Evolutionary conservation across 1,140 invertebrate genomes (phyloP).

Genomic region (Drosophila saltans): DNA sequence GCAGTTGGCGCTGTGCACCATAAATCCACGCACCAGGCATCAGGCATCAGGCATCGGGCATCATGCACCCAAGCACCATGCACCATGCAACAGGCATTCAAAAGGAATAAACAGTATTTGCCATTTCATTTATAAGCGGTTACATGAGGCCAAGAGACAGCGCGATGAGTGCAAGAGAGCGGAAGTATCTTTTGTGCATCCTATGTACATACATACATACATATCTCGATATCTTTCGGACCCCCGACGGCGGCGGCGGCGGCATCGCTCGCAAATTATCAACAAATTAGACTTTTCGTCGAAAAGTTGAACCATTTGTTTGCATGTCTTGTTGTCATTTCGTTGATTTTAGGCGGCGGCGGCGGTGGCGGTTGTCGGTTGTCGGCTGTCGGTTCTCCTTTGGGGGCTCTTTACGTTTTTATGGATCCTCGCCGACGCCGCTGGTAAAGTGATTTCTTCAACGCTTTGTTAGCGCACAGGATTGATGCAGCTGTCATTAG

Average conservation of each 20-base stretch:
- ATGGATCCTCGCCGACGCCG: constrained; percentile 69
- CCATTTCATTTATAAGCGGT: constrained; percentile 19
- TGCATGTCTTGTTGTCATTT: constrained; percentile 81
- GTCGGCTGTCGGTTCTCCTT: constrained; percentile 23
- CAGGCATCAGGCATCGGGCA: background rate
- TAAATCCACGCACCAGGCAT: constrained; percentile 67
- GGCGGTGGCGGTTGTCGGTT: constrained; percentile 11
- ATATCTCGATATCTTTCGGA: background rate
- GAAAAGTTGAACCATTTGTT: constrained; percentile 67
- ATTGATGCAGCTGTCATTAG: constrained; percentile 82
- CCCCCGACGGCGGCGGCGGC: constrained; percentile 22
- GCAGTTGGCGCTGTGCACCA: constrained; percentile 73
- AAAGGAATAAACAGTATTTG: constrained; percentile 5
- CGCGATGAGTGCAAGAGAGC: background rate
- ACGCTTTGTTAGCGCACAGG: constrained; percentile 82
- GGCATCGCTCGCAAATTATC: constrained; percentile 78
- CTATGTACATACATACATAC: no score
- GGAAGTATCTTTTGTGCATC: constrained; percentile 13
- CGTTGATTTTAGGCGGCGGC: constrained; percentile 30
- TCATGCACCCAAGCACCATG: constrained; percentile 51
- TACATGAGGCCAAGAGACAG: background rate
- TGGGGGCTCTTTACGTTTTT: constrained; percentile 44
- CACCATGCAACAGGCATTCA: constrained; percentile 23
- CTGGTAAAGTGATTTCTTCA: constrained; percentile 83
- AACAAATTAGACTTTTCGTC: constrained; percentile 83